These are phyloP conservation scores for Rhombomys opimus DNA, from an alignment of 2,113 vertebrate genomes.

Conservation along the genomic window DNA sequence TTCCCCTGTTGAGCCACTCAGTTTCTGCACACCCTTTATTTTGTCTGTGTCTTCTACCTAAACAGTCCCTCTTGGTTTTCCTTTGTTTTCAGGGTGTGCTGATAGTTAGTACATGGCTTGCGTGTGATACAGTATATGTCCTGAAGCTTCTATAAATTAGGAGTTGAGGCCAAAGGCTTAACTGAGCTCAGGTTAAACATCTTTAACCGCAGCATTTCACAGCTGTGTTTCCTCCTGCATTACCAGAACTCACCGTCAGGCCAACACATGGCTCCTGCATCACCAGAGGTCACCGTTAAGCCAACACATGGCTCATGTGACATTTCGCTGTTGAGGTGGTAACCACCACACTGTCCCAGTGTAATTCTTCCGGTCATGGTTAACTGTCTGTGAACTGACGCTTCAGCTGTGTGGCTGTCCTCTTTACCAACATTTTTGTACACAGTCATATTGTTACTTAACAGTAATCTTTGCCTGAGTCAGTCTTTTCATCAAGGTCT, in stretches of 20 bases:
- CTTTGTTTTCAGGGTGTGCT: not conserved
- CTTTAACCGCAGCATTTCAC: not conserved
- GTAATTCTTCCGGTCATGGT: not conserved
- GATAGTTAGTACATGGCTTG: not conserved
- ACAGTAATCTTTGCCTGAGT: not conserved
- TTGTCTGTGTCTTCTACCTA: not conserved
- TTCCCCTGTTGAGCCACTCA: not conserved
- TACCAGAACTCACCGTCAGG: not conserved
- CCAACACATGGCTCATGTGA: not conserved
- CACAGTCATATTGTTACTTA: not conserved
- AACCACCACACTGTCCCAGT: not conserved
- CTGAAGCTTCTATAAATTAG: conserved; percentile 26
- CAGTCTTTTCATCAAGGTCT: not conserved
- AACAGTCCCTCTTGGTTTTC: not conserved
- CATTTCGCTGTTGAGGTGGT: not conserved
- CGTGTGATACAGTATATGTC: not conserved
- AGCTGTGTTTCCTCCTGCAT: not conserved
- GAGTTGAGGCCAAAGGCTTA: conserved; percentile 1
- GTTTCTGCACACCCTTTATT: not conserved
- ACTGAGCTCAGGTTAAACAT: not conserved
- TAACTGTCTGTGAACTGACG: not conserved
- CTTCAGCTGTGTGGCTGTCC: not conserved
- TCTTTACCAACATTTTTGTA: not conserved
- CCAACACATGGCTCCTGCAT: not conserved
- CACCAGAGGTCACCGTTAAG: not conserved